Conservation (phyloP, 2,113 vertebrate species). For the Eleginops maclovinus region DNA sequence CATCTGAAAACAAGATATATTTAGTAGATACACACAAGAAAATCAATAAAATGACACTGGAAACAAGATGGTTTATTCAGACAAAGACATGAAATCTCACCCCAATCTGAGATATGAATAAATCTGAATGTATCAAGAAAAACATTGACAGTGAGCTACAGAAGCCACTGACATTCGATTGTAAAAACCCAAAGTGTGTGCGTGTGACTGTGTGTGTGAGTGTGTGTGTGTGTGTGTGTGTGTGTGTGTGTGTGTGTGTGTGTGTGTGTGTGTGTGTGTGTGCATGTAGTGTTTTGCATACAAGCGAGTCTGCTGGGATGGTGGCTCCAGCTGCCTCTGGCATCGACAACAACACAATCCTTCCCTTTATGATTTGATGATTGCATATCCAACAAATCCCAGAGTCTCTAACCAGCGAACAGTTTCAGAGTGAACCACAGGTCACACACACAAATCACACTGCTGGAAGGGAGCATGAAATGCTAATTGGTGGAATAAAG, state of each 20-base stretch:
- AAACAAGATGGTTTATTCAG: not conserved
- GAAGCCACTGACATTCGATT: no score
- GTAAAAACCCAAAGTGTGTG: not conserved
- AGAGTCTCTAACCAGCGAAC: slow-evolving; percentile 6
- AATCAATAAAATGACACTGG: not conserved
- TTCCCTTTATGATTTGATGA: slow-evolving; percentile 29
- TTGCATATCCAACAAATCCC: slow-evolving; percentile 41
- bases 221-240: not conserved
- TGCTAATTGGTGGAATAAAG: no score
- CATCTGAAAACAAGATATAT: not conserved
- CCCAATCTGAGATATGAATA: no score
- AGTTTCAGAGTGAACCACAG: not conserved
- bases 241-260: not conserved
- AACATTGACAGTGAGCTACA: no score
- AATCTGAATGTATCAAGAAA: no score
- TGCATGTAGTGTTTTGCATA: not conserved
- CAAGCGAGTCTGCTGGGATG: slow-evolving; percentile 9
- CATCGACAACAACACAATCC: slow-evolving; percentile 25
- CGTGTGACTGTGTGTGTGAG: not conserved
- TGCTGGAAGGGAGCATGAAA: no score
- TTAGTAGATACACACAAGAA: no score
- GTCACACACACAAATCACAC: not conserved
- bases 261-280: no score
- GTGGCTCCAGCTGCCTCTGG: slow-evolving; percentile 30
- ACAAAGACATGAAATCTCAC: no score